These are phyloP conservation scores for Choloepus hoffmanni DNA, from an alignment of 2,113 vertebrate genomes.

Conservation along the genomic window DNA sequence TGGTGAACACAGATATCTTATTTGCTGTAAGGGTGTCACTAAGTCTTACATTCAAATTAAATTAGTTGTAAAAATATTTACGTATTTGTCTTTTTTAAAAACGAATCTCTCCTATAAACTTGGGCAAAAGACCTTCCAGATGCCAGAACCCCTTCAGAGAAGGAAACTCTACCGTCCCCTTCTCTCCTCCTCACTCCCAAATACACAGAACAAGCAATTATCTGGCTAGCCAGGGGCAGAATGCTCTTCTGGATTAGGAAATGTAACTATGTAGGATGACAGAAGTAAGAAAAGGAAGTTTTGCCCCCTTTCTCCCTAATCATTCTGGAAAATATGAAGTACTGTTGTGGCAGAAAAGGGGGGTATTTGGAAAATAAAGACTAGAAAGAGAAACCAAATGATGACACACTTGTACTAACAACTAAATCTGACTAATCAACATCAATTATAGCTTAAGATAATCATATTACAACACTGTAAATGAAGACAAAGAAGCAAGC, in stretches of 20 bases:
- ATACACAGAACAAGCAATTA: not conserved
- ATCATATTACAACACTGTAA: conserved; percentile 23
- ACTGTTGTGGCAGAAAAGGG: not conserved
- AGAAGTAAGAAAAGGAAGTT: not conserved
- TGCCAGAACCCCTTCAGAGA: not conserved
- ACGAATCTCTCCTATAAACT: not conserved
- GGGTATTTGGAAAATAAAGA: not conserved
- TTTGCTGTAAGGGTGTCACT: not conserved
- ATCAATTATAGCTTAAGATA: conserved; percentile 21
- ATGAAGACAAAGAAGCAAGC: conserved; percentile 35
- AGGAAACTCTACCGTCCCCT: not conserved
- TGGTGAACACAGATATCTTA: not conserved
- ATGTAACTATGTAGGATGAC: not conserved
- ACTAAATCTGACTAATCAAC: not conserved
- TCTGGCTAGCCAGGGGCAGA: not conserved
- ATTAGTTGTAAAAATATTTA: not conserved
- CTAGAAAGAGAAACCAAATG: conserved; percentile 31
- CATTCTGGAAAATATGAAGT: not conserved
- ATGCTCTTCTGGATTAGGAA: not conserved
- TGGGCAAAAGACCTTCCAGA: not conserved
- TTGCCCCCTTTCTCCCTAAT: not conserved
- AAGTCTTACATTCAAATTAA: conserved; percentile 34
- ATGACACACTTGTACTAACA: not conserved
- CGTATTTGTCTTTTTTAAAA: not conserved
- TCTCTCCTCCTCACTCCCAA: not conserved